Percentiles rank a stretch among this genome's conserved stretches.
Conservation (phyloP, 1,140 invertebrate species). For the Nomia melanderi region DNA sequence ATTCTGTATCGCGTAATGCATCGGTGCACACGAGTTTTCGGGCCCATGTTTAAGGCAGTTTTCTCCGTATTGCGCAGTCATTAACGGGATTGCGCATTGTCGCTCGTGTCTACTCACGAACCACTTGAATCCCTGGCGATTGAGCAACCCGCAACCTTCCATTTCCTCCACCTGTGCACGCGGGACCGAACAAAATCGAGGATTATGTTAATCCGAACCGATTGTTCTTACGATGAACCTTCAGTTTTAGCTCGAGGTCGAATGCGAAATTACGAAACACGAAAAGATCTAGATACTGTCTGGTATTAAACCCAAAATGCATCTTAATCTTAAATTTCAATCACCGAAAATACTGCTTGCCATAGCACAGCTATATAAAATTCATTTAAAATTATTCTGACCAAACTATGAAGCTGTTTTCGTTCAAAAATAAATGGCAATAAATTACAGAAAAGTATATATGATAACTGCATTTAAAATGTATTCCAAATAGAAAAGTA, state of each 20-base stretch:
- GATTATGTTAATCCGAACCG: neutral
- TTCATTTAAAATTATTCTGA: too few relatives aligned
- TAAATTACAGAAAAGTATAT: too few relatives aligned
- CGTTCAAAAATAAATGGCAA: too few relatives aligned
- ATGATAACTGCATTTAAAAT: too few relatives aligned
- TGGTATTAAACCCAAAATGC: too few relatives aligned
- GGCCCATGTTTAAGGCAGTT: slow-evolving; percentile 24
- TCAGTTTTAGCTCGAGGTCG: neutral
- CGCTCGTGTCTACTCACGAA: slow-evolving; percentile 25
- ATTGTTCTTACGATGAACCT: slow-evolving; percentile 2
- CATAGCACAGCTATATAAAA: too few relatives aligned
- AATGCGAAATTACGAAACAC: neutral
- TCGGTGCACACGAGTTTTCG: slow-evolving; percentile 27
- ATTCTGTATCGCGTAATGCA: slow-evolving; percentile 30
- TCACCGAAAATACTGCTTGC: too few relatives aligned
- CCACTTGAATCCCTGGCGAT: slow-evolving; percentile 78
- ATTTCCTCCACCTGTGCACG: neutral
- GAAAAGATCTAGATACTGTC: neutral
- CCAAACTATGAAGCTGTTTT: too few relatives aligned
- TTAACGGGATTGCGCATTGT: slow-evolving; percentile 53
- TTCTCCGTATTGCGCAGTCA: slow-evolving; percentile 50
- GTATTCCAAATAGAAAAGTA: too few relatives aligned
- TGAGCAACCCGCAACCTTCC: slow-evolving; percentile 83
- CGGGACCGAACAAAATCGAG: too few relatives aligned
- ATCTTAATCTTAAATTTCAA: too few relatives aligned